Base-by-base conservation (phyloP, 1,140 invertebrate species). In the Plectrocnemia conspersa region DNA sequence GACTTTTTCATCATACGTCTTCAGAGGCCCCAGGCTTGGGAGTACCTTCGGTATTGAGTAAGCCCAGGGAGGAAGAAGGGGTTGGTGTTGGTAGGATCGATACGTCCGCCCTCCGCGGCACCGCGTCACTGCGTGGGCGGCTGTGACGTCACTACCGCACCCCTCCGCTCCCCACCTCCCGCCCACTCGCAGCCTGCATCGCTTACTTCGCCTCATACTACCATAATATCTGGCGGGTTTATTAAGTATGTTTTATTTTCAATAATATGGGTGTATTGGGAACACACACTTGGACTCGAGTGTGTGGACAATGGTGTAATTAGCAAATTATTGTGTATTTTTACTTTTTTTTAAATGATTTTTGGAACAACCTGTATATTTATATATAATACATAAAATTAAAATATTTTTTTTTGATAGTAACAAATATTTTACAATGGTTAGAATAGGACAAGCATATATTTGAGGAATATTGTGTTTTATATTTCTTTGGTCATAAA, bases 231-330 rank as follows among this genome's bases (percentile, higher is more conserved):
- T 22, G 11, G 11, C 13, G 21, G 13, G 15, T 47, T 47, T 50
- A 50, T 50, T 50, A 50, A 50, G 25, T 19, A 50, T 35, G 47
- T 19, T 24, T 50, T 50, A 49, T 49, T 49, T 49, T 49, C 46
- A 49, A 49, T 49, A 50, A 35, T 50, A 38, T 32, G 47, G 33
- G 47, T 33, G 46, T 27, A 19, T 16, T 22, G 19, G 10, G 35
- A 5, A 38, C 35, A 16, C 35, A 15, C 35, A 38, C 13, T 5
- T 16, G 18, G 5, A 38, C n/a, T 7, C 27, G 27, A 29, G 27
- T 29, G 27, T 29, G 27, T 29, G 7, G 7, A 29, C 6, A 7
- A 7, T n/a, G 27, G 27, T 7, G n/a, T 7, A 29, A 7, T 29
- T n/a, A n/a, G n/a, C n/a, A n/a, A n/a, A n/a, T n/a, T n/a, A n/a